Base-by-base conservation (phyloP, 2,888 invertebrate species). In the Aphodius sticticus region DNA sequence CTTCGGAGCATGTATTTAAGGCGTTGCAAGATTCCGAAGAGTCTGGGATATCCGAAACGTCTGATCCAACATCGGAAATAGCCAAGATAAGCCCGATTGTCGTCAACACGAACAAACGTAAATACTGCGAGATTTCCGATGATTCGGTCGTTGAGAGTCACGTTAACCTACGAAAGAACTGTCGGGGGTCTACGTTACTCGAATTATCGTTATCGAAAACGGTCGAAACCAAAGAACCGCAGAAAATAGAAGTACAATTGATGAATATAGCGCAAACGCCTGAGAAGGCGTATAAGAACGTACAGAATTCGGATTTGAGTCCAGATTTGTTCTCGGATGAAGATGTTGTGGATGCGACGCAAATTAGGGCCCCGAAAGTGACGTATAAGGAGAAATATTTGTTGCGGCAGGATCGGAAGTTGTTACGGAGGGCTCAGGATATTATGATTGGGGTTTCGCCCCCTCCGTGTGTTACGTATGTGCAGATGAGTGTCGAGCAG, bases 391-490 rank as follows among this genome's bases (percentile, higher is more conserved):
- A 87, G 81, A 84, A 82, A 77, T 87, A 86, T 81, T 78, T 86
- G 14, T 81, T 84, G 14, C 86, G 84, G 78, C 84, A 86, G 2
- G 92, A 92, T 84, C 84, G 85, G 16, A 87, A 86, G 82, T 83
- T 91, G 79, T 82, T 91, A 26, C 88, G 85, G 72, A 88, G 88
- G 82, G 88, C 92, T 76, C 91, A 93, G 87, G 92, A 91, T 86
- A 92, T 91, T 74, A 88, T 96, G 7, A 92, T 92, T 82, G 95
- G 95, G 0, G 91, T 96, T 0, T 90, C 93, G 7, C 95, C 96
- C 26, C 96, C 95, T 9, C 95, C 95, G 0, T 94, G 94, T 35
- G 91, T 95, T 12, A 95, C 95, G 14, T 92, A 92, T 69, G 89
- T 94, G 35, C 93, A 94, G 84, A 90, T 92, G 78, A 93, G 94